phyloP scores from a whole-genome alignment of 1,140 invertebrate genomes.

The Psilanteris sp. region DNA sequence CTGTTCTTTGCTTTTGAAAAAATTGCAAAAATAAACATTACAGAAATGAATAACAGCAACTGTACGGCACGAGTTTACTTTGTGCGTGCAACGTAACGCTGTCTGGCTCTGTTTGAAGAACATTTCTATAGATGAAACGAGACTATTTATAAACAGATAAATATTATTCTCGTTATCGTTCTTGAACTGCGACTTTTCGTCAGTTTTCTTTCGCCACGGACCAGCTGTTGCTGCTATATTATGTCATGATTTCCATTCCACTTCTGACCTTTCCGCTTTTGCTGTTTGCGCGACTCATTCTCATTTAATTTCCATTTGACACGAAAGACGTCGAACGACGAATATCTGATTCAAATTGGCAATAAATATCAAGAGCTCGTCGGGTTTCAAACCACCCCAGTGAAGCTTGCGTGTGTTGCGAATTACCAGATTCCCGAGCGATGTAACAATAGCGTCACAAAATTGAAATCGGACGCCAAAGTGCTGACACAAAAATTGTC shows the following conservation, averaged over 20 bases:
- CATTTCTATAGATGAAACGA: slow-evolving; percentile 57
- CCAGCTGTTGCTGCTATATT: background rate
- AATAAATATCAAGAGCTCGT: slow-evolving; percentile 73
- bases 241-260: slow-evolving; percentile 32
- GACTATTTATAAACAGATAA: slow-evolving; percentile 63
- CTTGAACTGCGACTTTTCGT: slow-evolving; percentile 4
- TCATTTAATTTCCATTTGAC: slow-evolving; percentile 48
- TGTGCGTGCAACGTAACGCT: slow-evolving; percentile 25
- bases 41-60: slow-evolving; percentile 45
- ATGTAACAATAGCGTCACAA: slow-evolving; percentile 35
- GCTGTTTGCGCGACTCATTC: slow-evolving; percentile 19
- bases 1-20: slow-evolving; percentile 49
- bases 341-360: slow-evolving; percentile 65
- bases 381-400: slow-evolving; percentile 65
- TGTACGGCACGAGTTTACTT: slow-evolving; percentile 37
- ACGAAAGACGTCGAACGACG: slow-evolving; percentile 53
- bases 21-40: slow-evolving; percentile 60
- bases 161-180: slow-evolving; percentile 60
- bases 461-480: slow-evolving; percentile 72
- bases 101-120: slow-evolving; percentile 45
- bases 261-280: slow-evolving; percentile 29
- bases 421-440: slow-evolving; percentile 22
- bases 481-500: slow-evolving; percentile 34
- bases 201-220: slow-evolving; percentile 1
- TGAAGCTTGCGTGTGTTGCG: slow-evolving; percentile 43